Conservation (phyloP, 1,140 invertebrate species). For the Drosophila insularis region DNA sequence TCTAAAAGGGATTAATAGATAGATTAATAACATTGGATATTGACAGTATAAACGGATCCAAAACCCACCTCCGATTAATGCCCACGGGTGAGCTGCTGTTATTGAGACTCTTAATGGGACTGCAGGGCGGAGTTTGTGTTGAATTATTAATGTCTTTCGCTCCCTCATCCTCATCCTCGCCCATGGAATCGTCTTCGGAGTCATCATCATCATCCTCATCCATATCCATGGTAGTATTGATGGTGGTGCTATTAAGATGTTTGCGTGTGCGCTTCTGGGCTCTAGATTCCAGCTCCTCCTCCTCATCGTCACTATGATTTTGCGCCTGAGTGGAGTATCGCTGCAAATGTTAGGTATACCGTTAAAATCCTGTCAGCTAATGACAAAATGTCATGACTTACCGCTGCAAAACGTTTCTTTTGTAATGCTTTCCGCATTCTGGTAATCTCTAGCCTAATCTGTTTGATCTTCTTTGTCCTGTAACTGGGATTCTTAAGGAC, state of each 20-base stretch:
- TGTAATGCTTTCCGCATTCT: constrained; percentile 77
- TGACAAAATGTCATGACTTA: constrained; percentile 34
- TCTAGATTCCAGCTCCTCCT: constrained; percentile 29
- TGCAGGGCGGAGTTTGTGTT: constrained; percentile 78
- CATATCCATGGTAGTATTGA: constrained; percentile 65
- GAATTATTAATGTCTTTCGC: constrained; percentile 63
- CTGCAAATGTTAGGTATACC: constrained; percentile 1
- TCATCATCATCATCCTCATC: constrained; percentile 74
- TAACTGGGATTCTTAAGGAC: constrained; percentile 84
- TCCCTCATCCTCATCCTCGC: constrained; percentile 59
- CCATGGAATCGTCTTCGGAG: constrained; percentile 82
- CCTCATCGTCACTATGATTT: constrained; percentile 63
- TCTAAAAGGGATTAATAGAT: constrained; percentile 68
- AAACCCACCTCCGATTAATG: constrained; percentile 86
- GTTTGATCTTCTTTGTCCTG: constrained; percentile 83
- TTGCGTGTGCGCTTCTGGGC: constrained; percentile 64
- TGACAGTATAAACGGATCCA: neutral
- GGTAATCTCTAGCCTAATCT: constrained; percentile 83
- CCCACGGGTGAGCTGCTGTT: constrained; percentile 84
- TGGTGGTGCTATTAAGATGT: constrained; percentile 66
- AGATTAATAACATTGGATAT: neutral
- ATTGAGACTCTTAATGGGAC: constrained; percentile 76
- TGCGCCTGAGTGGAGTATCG: constrained; percentile 44
- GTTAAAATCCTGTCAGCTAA: neutral
- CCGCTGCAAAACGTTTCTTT: constrained; percentile 68